Conservation (phyloP, 37 sponge, comb jelly and placozoan species). For the Eunapius fragilis region DNA sequence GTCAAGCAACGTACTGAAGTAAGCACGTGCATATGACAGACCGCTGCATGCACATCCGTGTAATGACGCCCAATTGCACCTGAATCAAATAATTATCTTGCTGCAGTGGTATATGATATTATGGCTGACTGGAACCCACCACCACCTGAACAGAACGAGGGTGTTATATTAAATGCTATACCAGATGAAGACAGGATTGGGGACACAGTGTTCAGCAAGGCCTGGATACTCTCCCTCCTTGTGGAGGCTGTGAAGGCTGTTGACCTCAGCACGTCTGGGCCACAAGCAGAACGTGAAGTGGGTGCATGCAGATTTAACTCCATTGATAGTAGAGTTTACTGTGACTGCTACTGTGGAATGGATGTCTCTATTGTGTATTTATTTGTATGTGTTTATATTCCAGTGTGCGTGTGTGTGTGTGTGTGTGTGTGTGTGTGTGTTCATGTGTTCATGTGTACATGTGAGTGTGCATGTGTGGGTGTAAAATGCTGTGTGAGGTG, state of each 20-base stretch:
- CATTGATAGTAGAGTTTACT: no score
- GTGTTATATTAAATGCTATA: not conserved
- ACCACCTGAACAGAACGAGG: not conserved
- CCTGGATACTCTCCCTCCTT: slow-evolving; percentile 67
- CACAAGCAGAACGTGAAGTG: not conserved
- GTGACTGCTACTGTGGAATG: no score
- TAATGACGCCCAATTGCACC: not conserved
- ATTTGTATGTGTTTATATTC: not conserved
- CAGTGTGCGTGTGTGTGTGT: no score
- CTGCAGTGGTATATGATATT: not conserved
- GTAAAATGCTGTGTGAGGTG: not conserved
- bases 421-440: not conserved
- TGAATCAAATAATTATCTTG: not conserved
- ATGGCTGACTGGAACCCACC: not conserved
- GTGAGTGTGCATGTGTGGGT: not conserved
- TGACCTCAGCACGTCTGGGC: not conserved
- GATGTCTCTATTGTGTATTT: not conserved
- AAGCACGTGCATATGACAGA: no score
- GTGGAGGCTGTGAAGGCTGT: slow-evolving; percentile 40
- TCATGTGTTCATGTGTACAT: not conserved
- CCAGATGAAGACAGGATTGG: slow-evolving; percentile 40
- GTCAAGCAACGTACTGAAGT: no score
- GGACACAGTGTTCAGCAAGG: slow-evolving; percentile 65
- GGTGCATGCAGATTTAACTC: no score
- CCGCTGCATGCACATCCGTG: not conserved